Conservation (phyloP, 2,888 invertebrate species). For the Cybosia mesomella region DNA sequence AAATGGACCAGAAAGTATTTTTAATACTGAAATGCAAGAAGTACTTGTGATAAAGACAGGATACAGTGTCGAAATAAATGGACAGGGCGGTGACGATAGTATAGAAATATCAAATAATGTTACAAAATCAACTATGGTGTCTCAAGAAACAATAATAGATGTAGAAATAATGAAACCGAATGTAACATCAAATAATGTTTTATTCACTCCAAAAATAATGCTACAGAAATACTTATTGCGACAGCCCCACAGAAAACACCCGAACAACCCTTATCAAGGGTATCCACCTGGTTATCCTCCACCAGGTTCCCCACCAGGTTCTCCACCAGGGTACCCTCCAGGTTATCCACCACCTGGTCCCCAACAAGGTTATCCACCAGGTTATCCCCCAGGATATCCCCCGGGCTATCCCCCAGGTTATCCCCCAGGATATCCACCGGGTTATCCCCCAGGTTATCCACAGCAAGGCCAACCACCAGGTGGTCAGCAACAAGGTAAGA, state of each 20-base stretch:
- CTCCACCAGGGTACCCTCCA: constrained; percentile 69
- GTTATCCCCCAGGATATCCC: not conserved
- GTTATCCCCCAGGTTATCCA: not conserved
- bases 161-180: not conserved
- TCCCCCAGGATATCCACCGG: too few species aligned
- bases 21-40: constrained; percentile 3
- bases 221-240: not conserved
- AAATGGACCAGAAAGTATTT: constrained; percentile 1
- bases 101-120: not conserved
- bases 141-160: constrained; percentile 7
- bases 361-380: constrained; percentile 18
- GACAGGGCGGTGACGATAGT: not conserved
- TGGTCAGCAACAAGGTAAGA: not conserved
- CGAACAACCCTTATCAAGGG: not conserved
- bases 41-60: not conserved
- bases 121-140: not conserved
- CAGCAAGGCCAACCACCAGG: not conserved
- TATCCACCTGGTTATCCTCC: too few species aligned
- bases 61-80: not conserved
- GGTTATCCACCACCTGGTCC: constrained; percentile 64
- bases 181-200: not conserved
- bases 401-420: too few species aligned
- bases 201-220: not conserved
- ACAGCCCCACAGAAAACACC: not conserved
- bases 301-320: constrained; percentile 12